Percentiles rank a stretch among this genome's conserved stretches.
Evolutionary conservation across 2,888 invertebrate species (phyloP).

Genomic region (Cantharis rufa): DNA sequence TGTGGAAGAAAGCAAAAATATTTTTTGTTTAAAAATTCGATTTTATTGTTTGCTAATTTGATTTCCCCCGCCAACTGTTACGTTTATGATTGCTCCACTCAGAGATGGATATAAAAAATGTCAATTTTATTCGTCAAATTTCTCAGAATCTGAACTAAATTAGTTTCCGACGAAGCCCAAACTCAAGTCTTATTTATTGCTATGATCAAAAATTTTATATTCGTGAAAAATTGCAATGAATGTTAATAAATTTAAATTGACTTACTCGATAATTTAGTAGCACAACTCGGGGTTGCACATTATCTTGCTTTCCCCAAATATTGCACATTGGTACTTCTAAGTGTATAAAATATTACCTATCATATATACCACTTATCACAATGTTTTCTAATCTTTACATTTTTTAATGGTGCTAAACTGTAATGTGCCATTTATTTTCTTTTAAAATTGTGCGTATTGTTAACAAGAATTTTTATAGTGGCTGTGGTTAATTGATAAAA

Average conservation of each 20-base stretch:
- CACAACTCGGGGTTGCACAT: not conserved
- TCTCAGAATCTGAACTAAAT: not conserved
- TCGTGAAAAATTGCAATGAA: not conserved
- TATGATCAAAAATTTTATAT: not conserved
- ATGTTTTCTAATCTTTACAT: not conserved
- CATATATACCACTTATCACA: not conserved
- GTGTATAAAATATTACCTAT: not conserved
- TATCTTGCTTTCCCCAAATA: not conserved
- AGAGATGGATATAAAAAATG: not conserved
- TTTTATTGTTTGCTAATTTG: too few relatives aligned
- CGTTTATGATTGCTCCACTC: too few relatives aligned
- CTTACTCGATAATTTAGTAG: not conserved
- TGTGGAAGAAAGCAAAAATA: too few relatives aligned
- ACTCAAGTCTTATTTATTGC: not conserved
- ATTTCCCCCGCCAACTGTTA: too few relatives aligned
- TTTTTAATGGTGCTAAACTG: slow-evolving; percentile 21
- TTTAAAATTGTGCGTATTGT: slow-evolving; percentile 6
- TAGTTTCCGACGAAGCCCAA: not conserved
- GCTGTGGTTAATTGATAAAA: slow-evolving; percentile 18
- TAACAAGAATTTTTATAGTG: slow-evolving; percentile 20
- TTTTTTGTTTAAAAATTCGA: too few relatives aligned
- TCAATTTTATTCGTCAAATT: not conserved
- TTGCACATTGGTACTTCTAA: not conserved
- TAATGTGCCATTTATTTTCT: slow-evolving; percentile 4
- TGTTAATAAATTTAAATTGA: not conserved